Evolutionary conservation across 2,113 vertebrate genomes (phyloP).

Genomic region (Mastomys coucha): DNA sequence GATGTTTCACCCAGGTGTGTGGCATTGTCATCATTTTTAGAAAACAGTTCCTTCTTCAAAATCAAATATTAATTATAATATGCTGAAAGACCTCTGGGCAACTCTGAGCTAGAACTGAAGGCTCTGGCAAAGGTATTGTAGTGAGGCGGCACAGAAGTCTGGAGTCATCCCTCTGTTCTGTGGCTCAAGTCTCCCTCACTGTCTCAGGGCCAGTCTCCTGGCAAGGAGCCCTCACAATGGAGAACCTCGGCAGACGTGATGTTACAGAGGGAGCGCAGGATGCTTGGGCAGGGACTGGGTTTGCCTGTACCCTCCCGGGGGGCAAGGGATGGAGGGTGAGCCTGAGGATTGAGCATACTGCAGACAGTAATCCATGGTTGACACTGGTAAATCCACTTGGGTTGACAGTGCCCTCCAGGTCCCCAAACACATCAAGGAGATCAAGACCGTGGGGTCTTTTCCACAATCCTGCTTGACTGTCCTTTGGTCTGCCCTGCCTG

Average conservation of each 20-base stretch:
- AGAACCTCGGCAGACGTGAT: background rate
- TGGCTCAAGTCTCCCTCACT: background rate
- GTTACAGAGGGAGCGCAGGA: background rate
- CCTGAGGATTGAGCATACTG: rapidly evolving
- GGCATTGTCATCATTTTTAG: background rate
- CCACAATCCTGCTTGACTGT: rapidly evolving
- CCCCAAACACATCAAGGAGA: rapidly evolving
- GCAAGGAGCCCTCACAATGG: too few species aligned
- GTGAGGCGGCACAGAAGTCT: rapidly evolving
- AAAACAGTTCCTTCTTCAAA: background rate
- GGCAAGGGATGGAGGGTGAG: rapidly evolving
- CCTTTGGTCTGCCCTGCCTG: background rate
- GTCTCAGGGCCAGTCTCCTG: background rate
- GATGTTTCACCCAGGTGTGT: background rate
- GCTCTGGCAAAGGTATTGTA: rapidly evolving
- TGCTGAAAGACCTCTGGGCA: background rate
- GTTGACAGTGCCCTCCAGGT: background rate
- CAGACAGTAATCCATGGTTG: rapidly evolving
- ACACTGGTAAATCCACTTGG: too few species aligned
- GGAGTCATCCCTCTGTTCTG: background rate
- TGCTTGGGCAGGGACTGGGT: background rate
- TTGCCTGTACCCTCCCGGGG: background rate
- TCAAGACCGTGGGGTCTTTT: background rate
- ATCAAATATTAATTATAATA: background rate
- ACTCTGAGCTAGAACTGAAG: rapidly evolving